A percentile compares a stretch with the other conserved stretches of the same genome.
phyloP scores from a whole-genome alignment of 2,113 vertebrate genomes.

The Macaca fascicularis region DNA sequence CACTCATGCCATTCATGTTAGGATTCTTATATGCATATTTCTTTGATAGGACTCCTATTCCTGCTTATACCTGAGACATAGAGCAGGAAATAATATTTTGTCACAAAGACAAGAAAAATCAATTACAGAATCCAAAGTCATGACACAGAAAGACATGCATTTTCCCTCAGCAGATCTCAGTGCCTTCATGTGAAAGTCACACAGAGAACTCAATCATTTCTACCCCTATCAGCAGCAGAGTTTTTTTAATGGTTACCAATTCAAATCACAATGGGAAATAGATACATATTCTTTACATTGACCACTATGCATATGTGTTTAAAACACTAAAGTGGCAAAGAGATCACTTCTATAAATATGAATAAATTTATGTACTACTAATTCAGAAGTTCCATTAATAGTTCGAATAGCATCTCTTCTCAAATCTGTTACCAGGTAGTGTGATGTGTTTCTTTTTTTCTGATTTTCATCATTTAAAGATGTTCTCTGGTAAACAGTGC shows the following conservation, averaged over 20 bases:
- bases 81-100: not conserved
- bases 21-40: not conserved
- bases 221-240: not conserved
- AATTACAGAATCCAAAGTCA: slow-evolving; percentile 31
- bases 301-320: not conserved
- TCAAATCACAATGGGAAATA: not conserved
- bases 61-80: not conserved
- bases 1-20: not conserved
- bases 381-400: not conserved
- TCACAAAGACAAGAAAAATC: not conserved
- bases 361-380: not conserved
- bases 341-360: slow-evolving; percentile 9
- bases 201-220: not conserved
- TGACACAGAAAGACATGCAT: slow-evolving; percentile 12
- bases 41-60: not conserved
- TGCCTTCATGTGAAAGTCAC: not conserved
- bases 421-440: not conserved
- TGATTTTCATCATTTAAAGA: slow-evolving; percentile 5
- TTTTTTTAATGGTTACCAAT: not conserved
- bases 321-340: slow-evolving; percentile 26
- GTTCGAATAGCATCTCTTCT: not conserved
- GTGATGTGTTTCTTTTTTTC: not conserved
- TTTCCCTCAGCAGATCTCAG: not conserved
- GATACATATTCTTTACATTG: not conserved
- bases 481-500: not conserved